Base-by-base conservation (phyloP, 2,888 invertebrate species). In the Papilio gigon region DNA sequence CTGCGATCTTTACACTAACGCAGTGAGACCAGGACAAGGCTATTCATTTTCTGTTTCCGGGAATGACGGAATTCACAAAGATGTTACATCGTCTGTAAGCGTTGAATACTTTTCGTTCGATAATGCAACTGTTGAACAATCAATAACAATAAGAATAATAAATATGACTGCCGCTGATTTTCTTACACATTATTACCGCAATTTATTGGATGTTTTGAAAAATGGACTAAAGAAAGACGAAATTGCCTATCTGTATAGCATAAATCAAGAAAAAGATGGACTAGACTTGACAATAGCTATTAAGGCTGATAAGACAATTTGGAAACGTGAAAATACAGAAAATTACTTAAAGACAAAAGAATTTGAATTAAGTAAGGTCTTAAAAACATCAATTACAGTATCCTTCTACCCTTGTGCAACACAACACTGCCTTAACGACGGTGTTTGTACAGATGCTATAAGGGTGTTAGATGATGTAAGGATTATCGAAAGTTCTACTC, bases 61-160 rank as follows among this genome's bases (percentile, higher is more conserved):
- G 1, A 97, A 96, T 83, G 99, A 99, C 86, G 98, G 98, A 0
- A 94, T 95, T 75, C 97, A 98, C 81, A 93, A 94, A 67, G 96
- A 97, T 85, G 98, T 98, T 0, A 90, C 95, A n/a, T 98, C 98
- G 1, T 95, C 96, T 8, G 95, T 98, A 3, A 95, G 95, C 5
- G 94, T 98, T 0, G 95, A 97, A 81, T 97, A 97, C 80, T 92
- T 95, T 63, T 93, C 94, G 3, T 97, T 98, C 81, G 95, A 95
- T 75, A 97, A 98, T 80, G 86, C 88, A 14, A 98, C 98, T 0
- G 93, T 98, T 4, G 95, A 96, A 66, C 96, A 97, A 83, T 97
- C 97, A 11, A 92, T 98, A 0, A 96, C 97, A 0, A 84, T 98
- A 17, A 93, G 95, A 76, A 92, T 98, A 50, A 90, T 93, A 3